Evolutionary conservation across 2,113 vertebrate species (phyloP), one percentile per base, ranked within the genome.

Genomic region (Cyprinodon variegatus): DNA sequence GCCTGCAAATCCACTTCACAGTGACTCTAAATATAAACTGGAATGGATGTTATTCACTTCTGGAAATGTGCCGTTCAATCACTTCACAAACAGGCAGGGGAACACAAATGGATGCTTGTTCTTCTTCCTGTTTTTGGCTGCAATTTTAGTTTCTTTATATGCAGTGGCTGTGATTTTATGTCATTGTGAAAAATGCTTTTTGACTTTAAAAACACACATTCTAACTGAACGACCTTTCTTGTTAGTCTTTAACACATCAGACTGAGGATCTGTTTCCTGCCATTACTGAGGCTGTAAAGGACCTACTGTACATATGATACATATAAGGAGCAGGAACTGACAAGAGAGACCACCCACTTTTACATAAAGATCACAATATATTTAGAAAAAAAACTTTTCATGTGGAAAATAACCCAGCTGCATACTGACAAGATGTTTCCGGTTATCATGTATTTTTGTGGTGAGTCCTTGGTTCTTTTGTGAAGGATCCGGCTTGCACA

Each of bases 251-350:
- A 62, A 22, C 50, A 40, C 69, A 11, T 76, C 45, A 71, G 12
- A 36, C 9, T 70, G 11, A 80, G 45, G 4, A 2, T 43, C 62
- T 38, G 61, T 69, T 87, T 90, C 71, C 81, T 83, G 78, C 29
- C 17, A 22, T 8, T 50, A 13, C 0, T 41, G 43, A 4, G 62
- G 20, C 0, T 69, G 29, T 53, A 7, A 20, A 53, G 50, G 7
- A 20, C 61, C 12, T 71, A 20, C 29, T 29, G 29, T 29, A 29
- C 29, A 29, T 29, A 29, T 29, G 29, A 29, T 50, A 8, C 13
- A 40, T 13, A 48, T 1, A 20, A 29, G 72, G 41, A 61, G 17
- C 65, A 37, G 59, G 29, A 40, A 3, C n/a, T 48, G 0, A 4
- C 3, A 1, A 29, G 62, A 63, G 4, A 53, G 40, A 46, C 2